Evolutionary conservation across 2,797 vertebrate species (phyloP), one percentile per base, ranked within the genome.

Genomic region (Prunella strophiata): DNA sequence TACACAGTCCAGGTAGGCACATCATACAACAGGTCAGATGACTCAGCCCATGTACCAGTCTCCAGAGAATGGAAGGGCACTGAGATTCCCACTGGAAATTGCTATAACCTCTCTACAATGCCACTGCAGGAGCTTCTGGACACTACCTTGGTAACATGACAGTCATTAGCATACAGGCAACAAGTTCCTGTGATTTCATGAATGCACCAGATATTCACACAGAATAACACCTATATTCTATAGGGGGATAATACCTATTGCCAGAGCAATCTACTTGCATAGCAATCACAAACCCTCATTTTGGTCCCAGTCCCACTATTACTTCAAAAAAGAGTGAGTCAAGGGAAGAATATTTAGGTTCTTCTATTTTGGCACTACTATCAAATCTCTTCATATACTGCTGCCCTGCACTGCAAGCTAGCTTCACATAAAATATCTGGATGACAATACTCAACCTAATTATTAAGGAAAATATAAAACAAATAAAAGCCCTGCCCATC

Each of bases 31-130:
- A 15, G 19, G 67, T 34, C 36, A 61, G 29, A 57, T 1, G 0
- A 45, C 15, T 26, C 26, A 30, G 13, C 7, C 21, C 0, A 0
- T 8, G 9, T 5, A 32, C 7, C 43, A 70, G n/a, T 7, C 13
- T 36, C n/a, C 30, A 0, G 0, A 50, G 16, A 55, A 51, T 10
- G 6, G 3, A 58, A 70, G 6, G 19, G 30, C 55, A 70, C 27
- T 4, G 2, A 1, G 2, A 52, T 14, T 57, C 30, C 55, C 27
- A 13, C 5, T 9, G 23, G 7, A 16, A 80, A 70, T n/a, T n/a
- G 30, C 32, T 52, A 1, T 6, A 58, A 40, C 7, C 3, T 47
- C 54, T 18, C 7, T 4, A 2, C 1, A 4, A 57, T 34, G 11
- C 26, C 34, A 34, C 5, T 2, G 2, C 10, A 57, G 8, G 10